These are phyloP conservation scores for Pristis pectinata DNA, from an alignment of 2,797 vertebrate genomes.

Conservation along the genomic window DNA sequence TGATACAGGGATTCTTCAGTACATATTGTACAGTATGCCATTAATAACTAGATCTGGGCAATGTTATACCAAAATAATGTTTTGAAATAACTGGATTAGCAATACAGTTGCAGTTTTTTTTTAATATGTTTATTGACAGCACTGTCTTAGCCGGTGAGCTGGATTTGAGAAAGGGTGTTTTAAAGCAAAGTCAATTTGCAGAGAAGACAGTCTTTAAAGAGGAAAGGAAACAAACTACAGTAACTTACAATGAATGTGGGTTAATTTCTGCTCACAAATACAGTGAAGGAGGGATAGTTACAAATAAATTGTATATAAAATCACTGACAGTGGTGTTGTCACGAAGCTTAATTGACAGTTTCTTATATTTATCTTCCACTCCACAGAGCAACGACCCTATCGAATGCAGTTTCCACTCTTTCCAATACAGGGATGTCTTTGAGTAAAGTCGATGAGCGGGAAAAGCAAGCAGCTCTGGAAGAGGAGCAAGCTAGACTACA, in stretches of 20 bases:
- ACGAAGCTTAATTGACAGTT: neutral
- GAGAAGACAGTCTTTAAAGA: too few relatives aligned
- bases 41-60: too few relatives aligned
- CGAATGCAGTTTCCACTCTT: slow-evolving; percentile 80
- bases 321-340: neutral
- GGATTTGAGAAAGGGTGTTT: too few relatives aligned
- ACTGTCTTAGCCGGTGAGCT: too few relatives aligned
- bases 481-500: slow-evolving; percentile 83
- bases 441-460: slow-evolving; percentile 84
- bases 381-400: slow-evolving; percentile 77
- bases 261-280: too few relatives aligned
- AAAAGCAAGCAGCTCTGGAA: slow-evolving; percentile 81
- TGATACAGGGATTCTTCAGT: neutral
- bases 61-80: too few relatives aligned
- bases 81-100: neutral
- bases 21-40: neutral
- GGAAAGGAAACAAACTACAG: too few relatives aligned
- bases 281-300: too few relatives aligned
- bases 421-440: slow-evolving; percentile 85
- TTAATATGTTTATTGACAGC: too few relatives aligned
- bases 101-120: neutral
- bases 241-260: too few relatives aligned
- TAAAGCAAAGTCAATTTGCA: too few relatives aligned
- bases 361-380: neutral
- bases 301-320: too few relatives aligned